phyloP scores from a whole-genome alignment of 2,888 invertebrate genomes.

The Coleophora flavipennella region DNA sequence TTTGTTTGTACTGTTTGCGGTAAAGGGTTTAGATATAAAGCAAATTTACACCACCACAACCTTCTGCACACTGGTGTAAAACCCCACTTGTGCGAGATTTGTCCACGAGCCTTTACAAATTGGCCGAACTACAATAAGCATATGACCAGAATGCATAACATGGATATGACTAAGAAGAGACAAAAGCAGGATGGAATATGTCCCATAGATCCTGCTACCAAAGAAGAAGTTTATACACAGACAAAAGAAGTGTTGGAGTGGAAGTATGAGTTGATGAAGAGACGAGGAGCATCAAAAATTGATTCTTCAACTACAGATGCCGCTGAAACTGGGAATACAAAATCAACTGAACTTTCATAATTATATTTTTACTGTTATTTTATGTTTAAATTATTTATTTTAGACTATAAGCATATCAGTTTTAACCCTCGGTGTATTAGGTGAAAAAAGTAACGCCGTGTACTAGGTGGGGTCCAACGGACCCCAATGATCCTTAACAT shows the following conservation, averaged over 20 bases:
- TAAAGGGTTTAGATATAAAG: slow-evolving; percentile 79
- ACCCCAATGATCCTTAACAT: too few species aligned
- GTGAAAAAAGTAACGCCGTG: too few species aligned
- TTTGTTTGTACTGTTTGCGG: slow-evolving; percentile 79
- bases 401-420: too few species aligned
- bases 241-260: slow-evolving; percentile 33
- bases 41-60: slow-evolving; percentile 77
- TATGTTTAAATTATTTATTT: too few species aligned
- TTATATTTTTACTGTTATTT: too few species aligned
- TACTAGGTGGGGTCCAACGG: too few species aligned
- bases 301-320: slow-evolving; percentile 13
- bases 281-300: slow-evolving; percentile 16
- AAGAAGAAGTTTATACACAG: slow-evolving; percentile 26
- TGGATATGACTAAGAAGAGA: slow-evolving; percentile 39
- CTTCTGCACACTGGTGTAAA: slow-evolving; percentile 78
- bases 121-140: slow-evolving; percentile 87
- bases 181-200: slow-evolving; percentile 48
- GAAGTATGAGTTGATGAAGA: slow-evolving; percentile 33
- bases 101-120: slow-evolving; percentile 78
- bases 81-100: slow-evolving; percentile 79
- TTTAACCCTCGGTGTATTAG: too few species aligned
- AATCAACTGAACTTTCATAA: too few species aligned
- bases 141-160: slow-evolving; percentile 81
- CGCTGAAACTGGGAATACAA: slow-evolving; percentile 2
- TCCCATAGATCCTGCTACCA: slow-evolving; percentile 39